A percentile compares a stretch with the other conserved stretches of the same genome.
These are phyloP conservation scores for Poeciliopsis retropinna DNA, from an alignment of 2,113 vertebrate genomes.

Conservation along the genomic window DNA sequence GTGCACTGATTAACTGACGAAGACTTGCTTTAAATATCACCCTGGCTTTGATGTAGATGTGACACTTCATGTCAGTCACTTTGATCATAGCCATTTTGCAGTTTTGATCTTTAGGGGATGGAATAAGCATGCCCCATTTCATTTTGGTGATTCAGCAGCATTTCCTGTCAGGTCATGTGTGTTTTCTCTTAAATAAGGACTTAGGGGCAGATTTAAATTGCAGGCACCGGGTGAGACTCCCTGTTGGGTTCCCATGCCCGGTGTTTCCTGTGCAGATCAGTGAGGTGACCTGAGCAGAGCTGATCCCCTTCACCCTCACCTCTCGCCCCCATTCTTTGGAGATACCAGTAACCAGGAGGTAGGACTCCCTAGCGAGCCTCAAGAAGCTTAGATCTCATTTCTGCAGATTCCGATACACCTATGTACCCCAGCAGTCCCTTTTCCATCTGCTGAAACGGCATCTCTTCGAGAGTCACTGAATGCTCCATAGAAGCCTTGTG, in stretches of 20 bases:
- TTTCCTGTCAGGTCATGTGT: neutral
- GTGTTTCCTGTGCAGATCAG: slow-evolving; percentile 72
- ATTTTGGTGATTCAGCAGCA: neutral
- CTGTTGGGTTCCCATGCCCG: slow-evolving; percentile 68
- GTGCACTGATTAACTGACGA: slow-evolving; percentile 21
- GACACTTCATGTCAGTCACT: slow-evolving; percentile 11
- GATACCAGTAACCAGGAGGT: slow-evolving; percentile 43
- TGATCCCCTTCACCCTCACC: slow-evolving; percentile 64
- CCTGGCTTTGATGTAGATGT: slow-evolving; percentile 1
- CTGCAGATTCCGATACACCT: slow-evolving; percentile 37
- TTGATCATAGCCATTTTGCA: slow-evolving; percentile 11
- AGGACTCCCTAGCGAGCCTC: slow-evolving; percentile 57
- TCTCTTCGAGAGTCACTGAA: slow-evolving; percentile 2
- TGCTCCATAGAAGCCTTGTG: neutral
- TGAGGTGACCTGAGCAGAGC: slow-evolving; percentile 61
- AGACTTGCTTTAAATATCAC: neutral
- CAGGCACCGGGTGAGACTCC: slow-evolving; percentile 36
- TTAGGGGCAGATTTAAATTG: slow-evolving; percentile 41
- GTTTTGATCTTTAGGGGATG: neutral
- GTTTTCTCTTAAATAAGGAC: slow-evolving; percentile 21
- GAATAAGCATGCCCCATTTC: neutral
- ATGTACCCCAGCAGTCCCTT: slow-evolving; percentile 15
- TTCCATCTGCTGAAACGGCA: slow-evolving; percentile 41
- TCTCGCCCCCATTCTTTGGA: slow-evolving; percentile 48
- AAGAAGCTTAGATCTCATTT: slow-evolving; percentile 53